Conservation (phyloP, 2,888 invertebrate species). For the Parapristionchus giblindavisi region DNA sequence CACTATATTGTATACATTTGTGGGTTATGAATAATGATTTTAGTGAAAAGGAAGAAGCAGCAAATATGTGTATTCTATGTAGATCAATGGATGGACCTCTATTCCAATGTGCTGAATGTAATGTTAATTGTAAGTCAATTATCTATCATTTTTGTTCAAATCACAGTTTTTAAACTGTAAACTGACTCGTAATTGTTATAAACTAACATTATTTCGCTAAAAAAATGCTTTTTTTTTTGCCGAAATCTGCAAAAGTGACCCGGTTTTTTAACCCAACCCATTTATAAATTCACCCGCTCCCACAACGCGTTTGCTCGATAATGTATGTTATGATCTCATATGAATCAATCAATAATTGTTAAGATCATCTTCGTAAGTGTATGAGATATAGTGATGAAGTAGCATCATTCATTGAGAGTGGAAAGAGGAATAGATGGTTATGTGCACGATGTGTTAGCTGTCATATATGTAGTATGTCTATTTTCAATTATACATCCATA, state of each 20-base stretch:
- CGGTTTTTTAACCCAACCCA: no score
- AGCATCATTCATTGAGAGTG: slow-evolving; percentile 15
- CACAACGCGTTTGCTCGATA: background rate
- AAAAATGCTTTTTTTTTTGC: no score
- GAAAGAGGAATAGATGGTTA: slow-evolving; percentile 37
- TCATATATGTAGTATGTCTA: slow-evolving; percentile 21
- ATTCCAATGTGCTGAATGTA: slow-evolving; percentile 24
- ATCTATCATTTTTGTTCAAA: background rate
- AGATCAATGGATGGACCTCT: slow-evolving; percentile 22
- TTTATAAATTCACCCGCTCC: no score
- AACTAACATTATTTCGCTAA: no score
- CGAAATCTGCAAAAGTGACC: no score
- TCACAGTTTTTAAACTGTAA: no score
- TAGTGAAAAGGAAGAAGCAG: slow-evolving; percentile 28
- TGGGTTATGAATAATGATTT: background rate
- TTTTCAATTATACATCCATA: background rate
- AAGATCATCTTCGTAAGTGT: slow-evolving; percentile 44
- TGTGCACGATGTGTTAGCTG: slow-evolving; percentile 33
- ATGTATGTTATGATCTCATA: background rate
- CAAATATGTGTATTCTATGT: slow-evolving; percentile 5
- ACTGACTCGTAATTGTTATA: no score
- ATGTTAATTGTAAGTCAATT: slow-evolving; percentile 4
- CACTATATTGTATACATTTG: background rate
- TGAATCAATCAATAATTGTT: background rate
- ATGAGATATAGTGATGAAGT: slow-evolving; percentile 37